Conservation (phyloP, 2,113 vertebrate genomes). For the Laticauda colubrina region DNA sequence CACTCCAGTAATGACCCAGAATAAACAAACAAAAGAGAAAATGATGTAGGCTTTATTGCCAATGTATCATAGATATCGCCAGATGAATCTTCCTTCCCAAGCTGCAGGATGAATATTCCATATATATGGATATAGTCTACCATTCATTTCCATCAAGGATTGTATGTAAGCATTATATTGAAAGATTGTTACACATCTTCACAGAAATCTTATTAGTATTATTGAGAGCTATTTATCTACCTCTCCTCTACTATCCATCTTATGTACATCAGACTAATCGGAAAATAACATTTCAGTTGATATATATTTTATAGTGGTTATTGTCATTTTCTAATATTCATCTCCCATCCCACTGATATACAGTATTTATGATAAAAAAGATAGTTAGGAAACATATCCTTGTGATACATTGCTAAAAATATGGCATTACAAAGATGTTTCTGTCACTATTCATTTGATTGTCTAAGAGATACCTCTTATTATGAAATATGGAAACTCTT, state of each 20-base stretch:
- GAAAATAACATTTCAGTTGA: background rate
- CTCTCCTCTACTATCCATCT: background rate
- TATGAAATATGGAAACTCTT: background rate
- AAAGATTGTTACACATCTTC: background rate
- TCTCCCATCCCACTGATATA: background rate
- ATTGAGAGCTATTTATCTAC: background rate
- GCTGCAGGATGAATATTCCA: background rate
- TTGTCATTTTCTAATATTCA: background rate
- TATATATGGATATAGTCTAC: background rate
- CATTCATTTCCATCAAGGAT: background rate
- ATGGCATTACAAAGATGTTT: background rate
- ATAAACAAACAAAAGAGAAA: slow-evolving; percentile 16
- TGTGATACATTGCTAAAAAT: background rate
- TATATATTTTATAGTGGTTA: background rate
- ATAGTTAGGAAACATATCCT: background rate
- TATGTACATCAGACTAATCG: background rate
- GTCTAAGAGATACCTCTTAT: background rate
- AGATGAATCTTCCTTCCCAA: slow-evolving; percentile 46
- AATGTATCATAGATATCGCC: slow-evolving; percentile 41
- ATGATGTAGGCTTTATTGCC: slow-evolving; percentile 57
- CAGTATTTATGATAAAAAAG: background rate
- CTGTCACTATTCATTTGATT: background rate
- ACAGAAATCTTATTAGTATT: background rate
- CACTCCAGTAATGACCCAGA: background rate
- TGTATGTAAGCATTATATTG: background rate